Conservation (phyloP, 2,888 invertebrate genomes). For the Ornithoptera alexandrae region DNA sequence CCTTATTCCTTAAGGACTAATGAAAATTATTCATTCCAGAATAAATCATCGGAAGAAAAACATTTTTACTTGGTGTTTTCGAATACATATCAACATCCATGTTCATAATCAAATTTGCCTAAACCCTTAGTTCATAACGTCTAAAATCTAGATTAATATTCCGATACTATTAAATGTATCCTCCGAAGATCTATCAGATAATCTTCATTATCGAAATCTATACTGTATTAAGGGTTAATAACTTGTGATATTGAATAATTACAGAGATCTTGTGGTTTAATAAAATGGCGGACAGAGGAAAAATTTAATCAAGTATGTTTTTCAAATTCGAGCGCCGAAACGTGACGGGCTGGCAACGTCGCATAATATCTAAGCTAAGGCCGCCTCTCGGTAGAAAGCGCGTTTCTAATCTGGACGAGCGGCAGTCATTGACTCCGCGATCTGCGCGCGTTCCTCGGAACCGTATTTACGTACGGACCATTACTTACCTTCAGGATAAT, state of each 20-base stretch:
- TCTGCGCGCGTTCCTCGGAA: slow-evolving; percentile 40
- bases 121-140: too few species aligned
- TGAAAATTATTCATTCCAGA: too few species aligned
- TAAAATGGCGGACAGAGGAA: not conserved
- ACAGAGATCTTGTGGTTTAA: not conserved
- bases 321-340: slow-evolving; percentile 31
- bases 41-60: too few species aligned
- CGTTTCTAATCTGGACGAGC: slow-evolving; percentile 74
- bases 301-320: slow-evolving; percentile 13
- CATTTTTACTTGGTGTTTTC: too few species aligned
- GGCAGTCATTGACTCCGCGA: slow-evolving; percentile 74
- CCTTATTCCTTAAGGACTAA: too few species aligned
- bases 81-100: too few species aligned
- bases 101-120: too few species aligned
- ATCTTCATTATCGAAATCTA: not conserved
- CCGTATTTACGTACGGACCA: slow-evolving; percentile 18
- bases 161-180: not conserved
- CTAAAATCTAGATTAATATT: too few species aligned
- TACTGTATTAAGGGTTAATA: too few species aligned
- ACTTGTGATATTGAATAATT: too few species aligned
- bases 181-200: not conserved
- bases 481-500: not conserved
- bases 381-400: slow-evolving; percentile 73
- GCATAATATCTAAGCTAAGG: slow-evolving; percentile 49
- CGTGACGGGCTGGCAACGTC: slow-evolving; percentile 63